These are phyloP conservation scores for Darevskia mixta DNA, from an alignment of 2,797 vertebrate genomes.

Conservation along the genomic window DNA sequence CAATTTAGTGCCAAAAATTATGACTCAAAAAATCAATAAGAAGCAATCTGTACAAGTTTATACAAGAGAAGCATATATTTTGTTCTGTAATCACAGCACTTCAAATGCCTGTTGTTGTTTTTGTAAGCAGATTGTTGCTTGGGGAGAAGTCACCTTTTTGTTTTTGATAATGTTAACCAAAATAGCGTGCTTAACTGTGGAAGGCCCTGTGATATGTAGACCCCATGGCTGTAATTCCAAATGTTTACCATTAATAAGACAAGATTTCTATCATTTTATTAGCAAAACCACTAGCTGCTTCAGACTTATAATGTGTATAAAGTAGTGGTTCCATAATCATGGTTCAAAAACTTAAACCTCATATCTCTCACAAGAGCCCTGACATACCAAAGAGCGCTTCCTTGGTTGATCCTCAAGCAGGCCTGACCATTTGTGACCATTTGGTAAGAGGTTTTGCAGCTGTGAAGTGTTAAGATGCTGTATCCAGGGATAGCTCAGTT, in stretches of 20 bases:
- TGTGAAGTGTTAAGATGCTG: background rate
- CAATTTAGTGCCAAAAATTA: constrained; percentile 63
- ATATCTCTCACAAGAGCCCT: constrained; percentile 3
- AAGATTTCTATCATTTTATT: constrained; percentile 36
- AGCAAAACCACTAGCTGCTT: background rate
- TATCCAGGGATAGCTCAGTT: no score
- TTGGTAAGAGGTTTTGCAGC: background rate
- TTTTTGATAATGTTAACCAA: constrained; percentile 58
- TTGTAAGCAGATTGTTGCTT: constrained; percentile 40
- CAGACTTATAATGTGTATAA: background rate
- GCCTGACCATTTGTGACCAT: background rate
- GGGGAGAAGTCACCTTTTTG: constrained; percentile 47
- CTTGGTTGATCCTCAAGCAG: background rate
- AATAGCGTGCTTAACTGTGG: constrained; percentile 47
- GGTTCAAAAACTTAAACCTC: constrained; percentile 20
- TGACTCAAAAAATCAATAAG: constrained; percentile 73
- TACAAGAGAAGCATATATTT: constrained; percentile 67
- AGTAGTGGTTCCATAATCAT: background rate
- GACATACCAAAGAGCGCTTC: background rate
- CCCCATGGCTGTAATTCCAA: constrained; percentile 1
- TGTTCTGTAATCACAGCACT: constrained; percentile 63
- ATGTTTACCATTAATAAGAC: constrained; percentile 34
- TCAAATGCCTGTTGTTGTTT: constrained; percentile 49
- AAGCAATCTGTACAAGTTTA: constrained; percentile 74
- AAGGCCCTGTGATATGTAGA: constrained; percentile 35